These are phyloP conservation scores for Trissolcus brochymenae DNA, from an alignment of 2,888 invertebrate species.

Conservation along the genomic window DNA sequence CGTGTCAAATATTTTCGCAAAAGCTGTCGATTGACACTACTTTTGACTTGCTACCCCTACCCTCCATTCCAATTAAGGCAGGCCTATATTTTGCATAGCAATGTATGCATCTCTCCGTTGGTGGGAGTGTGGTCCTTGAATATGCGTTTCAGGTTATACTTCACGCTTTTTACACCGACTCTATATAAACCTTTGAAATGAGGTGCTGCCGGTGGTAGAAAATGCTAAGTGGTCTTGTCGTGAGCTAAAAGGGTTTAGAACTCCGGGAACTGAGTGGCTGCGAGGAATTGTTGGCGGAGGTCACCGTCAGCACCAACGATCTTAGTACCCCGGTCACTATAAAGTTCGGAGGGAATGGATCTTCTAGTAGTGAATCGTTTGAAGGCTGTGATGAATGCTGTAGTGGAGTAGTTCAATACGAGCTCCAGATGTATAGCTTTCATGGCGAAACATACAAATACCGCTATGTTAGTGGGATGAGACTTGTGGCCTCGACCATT, in stretches of 20 bases:
- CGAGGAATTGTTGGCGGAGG: not conserved
- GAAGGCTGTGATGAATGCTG: constrained; percentile 4
- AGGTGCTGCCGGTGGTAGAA: constrained; percentile 8
- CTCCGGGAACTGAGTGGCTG: not conserved
- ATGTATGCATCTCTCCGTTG: not conserved
- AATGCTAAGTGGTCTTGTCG: not conserved
- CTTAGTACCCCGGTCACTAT: constrained; percentile 11
- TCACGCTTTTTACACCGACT: constrained; percentile 4
- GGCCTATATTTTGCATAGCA: not conserved
- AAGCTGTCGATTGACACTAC: no score
- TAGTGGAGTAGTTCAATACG: not conserved
- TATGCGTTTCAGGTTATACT: not conserved
- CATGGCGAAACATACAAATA: constrained; percentile 8
- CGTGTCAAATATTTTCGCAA: no score
- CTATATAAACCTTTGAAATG: constrained; percentile 2
- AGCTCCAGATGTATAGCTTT: constrained; percentile 15
- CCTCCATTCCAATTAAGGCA: constrained; percentile 14
- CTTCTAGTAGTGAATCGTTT: constrained; percentile 2
- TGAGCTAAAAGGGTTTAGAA: no score
- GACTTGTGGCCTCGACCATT: not conserved
- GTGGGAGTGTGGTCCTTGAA: not conserved
- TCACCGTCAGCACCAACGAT: constrained; percentile 12
- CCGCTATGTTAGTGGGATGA: constrained; percentile 11
- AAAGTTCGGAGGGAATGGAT: not conserved
- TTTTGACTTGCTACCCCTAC: no score